Base-by-base conservation (phyloP, 2,113 vertebrate species). In the Varanus salvator region DNA sequence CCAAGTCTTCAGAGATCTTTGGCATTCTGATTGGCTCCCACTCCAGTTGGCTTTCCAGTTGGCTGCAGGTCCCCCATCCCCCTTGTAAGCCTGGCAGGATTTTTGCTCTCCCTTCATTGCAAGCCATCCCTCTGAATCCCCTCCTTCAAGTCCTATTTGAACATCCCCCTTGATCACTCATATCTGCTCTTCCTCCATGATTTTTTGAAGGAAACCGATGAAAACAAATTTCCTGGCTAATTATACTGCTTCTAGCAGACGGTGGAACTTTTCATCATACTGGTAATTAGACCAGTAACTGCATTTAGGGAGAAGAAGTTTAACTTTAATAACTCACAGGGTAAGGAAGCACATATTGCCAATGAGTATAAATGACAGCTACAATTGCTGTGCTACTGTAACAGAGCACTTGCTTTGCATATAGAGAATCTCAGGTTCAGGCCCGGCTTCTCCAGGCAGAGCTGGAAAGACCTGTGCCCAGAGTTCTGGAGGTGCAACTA, bases 211-310 rank as follows among this genome's bases (percentile, higher is more conserved):
- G 8, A 75, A 64, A 66, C 8, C 1, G 34, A 34, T 29, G 72
- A 89, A n/a, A 44, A 44, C 38, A 85, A 1, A 91, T 84, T 44
- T 86, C 60, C 64, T 72, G 68, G 48, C 38, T 76, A 21, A 80
- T 85, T 31, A 76, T 87, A 21, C 31, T 71, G 15, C 71, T 89
- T 68, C 52, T 76, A 75, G 23, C 6, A 17, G 31, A 48, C 1
- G 82, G 50, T 0, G 15, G 1, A 1, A 0, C 0, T n/a, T 91
- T 84, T 82, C 93, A 84, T 91, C 57, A 77, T 44, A 31, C 21
- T 83, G n/a, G 80, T 94, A 87, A 92, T 93, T 82, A 88, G 66
- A 84, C 0, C 23, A 77, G 5, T 78, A 92, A 91, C 74, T 83
- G n/a, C 38, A 82, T 50, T 1, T 48, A 23, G 34, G 85, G 92